Conservation (phyloP, 2,113 vertebrate species). For the Calonectris borealis region DNA sequence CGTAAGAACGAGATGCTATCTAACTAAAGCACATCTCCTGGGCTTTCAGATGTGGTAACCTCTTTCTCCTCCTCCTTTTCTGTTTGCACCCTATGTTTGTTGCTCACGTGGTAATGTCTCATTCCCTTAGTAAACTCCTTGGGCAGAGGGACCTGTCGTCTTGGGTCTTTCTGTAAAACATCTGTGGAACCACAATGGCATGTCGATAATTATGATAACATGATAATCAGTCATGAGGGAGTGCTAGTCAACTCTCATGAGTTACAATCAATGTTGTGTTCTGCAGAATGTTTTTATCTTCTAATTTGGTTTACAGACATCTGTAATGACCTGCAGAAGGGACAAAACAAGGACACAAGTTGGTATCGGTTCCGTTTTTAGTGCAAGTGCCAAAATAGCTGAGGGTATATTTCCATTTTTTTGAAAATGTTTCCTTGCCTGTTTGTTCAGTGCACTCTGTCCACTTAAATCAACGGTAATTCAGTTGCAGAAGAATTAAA, state of each 20-base stretch:
- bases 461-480: background rate
- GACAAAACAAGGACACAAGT: background rate
- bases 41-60: background rate
- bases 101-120: background rate
- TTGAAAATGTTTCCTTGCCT: background rate
- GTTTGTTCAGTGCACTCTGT: background rate
- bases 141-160: background rate
- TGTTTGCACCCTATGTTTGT: background rate
- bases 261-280: constrained; percentile 17
- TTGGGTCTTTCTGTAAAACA: background rate
- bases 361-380: background rate
- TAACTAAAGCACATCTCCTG: background rate
- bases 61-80: background rate
- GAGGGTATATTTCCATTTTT: background rate
- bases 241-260: constrained; percentile 8
- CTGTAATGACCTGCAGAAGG: background rate
- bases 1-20: background rate
- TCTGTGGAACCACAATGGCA: constrained; percentile 12
- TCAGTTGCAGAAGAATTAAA: background rate
- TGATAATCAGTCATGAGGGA: constrained; percentile 2
- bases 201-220: constrained; percentile 41
- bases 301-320: constrained; percentile 2
- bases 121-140: background rate
- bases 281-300: constrained; percentile 16
- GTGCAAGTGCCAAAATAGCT: background rate